Percentiles rank a stretch among this genome's conserved stretches.
These are phyloP conservation scores for Hycleus phaleratus DNA, from an alignment of 1,140 invertebrate species.

Conservation along the genomic window DNA sequence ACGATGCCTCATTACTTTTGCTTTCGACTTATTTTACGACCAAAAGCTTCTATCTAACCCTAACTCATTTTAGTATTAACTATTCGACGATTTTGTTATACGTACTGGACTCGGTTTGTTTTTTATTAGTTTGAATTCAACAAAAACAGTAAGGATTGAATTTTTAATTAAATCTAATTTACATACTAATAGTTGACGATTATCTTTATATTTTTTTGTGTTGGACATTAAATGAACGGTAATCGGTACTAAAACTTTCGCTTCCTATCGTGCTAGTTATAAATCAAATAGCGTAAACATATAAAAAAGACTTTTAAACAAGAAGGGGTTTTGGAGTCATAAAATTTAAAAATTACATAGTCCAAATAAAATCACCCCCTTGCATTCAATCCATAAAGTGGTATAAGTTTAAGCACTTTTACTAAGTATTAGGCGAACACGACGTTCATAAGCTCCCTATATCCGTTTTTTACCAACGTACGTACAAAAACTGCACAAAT, in stretches of 20 bases:
- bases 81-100: too few species aligned
- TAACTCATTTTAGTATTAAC: too few species aligned
- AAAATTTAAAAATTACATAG: constrained; percentile 21
- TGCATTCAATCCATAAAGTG: constrained; percentile 9
- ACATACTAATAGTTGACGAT: too few species aligned
- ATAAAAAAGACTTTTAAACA: constrained; percentile 19
- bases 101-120: too few species aligned
- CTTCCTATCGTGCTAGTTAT: constrained; percentile 10
- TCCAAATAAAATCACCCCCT: constrained; percentile 8
- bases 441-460: constrained; percentile 7
- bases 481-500: too few species aligned
- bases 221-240: constrained; percentile 9
- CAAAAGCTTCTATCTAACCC: not conserved
- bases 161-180: too few species aligned
- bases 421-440: constrained; percentile 15
- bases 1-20: constrained; percentile 16
- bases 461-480: not conserved
- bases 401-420: constrained; percentile 18
- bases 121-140: too few species aligned
- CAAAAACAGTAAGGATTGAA: too few species aligned
- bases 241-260: constrained; percentile 11
- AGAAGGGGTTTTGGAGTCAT: constrained; percentile 15
- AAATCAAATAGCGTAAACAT: constrained; percentile 15
- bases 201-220: not conserved
- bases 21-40: constrained; percentile 15